phyloP scores from a whole-genome alignment of 2,888 invertebrate genomes.

The Drosophila villosipedis region DNA sequence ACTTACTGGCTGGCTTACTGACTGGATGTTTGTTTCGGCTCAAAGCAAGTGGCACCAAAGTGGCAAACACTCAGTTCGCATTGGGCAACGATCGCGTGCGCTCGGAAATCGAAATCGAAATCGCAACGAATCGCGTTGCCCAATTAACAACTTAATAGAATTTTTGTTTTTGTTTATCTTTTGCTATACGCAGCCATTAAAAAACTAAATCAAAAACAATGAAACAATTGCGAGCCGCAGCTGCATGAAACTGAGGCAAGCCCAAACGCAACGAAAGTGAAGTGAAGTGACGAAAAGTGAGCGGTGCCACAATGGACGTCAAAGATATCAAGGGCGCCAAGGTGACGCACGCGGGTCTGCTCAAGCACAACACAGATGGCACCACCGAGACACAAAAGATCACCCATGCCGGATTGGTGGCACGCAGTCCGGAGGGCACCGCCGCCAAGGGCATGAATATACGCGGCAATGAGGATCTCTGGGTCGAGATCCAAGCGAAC shows the following conservation, averaged over 20 bases:
- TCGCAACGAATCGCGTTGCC: conserved; percentile 43
- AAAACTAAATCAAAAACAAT: conserved; percentile 31
- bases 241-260: conserved; percentile 43
- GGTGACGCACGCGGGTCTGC: conserved; percentile 87
- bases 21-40: conserved; percentile 54
- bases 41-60: conserved; percentile 56
- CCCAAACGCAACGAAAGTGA: conserved; percentile 37
- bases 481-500: conserved; percentile 98
- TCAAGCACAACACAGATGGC: conserved; percentile 87
- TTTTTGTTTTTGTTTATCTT: conserved; percentile 7
- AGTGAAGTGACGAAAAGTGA: conserved; percentile 33
- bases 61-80: conserved; percentile 74
- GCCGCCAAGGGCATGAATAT: conserved; percentile 98
- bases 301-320: conserved; percentile 82
- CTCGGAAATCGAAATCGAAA: conserved; percentile 55
- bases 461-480: conserved; percentile 96
- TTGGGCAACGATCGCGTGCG: conserved; percentile 79
- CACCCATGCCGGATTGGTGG: conserved; percentile 93
- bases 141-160: conserved; percentile 43
- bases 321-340: conserved; percentile 86
- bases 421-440: conserved; percentile 96
- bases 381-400: conserved; percentile 87
- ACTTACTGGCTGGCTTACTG: conserved; percentile 31
- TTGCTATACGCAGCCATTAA: conserved; percentile 1
- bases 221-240: conserved; percentile 44